Percentiles rank a stretch among this genome's conserved stretches.
Evolutionary conservation across 2,797 vertebrate species (phyloP).

Genomic region (Lacerta agilis): DNA sequence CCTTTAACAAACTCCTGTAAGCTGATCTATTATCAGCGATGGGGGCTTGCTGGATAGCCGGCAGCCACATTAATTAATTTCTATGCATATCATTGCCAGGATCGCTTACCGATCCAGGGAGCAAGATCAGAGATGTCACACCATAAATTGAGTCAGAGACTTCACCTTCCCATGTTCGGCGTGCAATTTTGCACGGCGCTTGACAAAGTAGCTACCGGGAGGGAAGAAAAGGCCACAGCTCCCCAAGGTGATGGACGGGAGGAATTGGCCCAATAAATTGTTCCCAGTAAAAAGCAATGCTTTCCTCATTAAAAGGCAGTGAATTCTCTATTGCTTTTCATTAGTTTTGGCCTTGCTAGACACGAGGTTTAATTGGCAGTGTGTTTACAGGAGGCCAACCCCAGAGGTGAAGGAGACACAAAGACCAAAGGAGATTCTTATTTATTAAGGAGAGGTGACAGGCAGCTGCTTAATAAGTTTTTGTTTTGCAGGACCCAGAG

Average conservation of each 20-base stretch:
- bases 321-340: conserved; percentile 99
- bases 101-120: conserved; percentile 90
- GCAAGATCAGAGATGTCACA: conserved; percentile 93
- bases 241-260: conserved; percentile 88
- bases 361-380: conserved; percentile 93
- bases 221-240: conserved; percentile 76
- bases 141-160: conserved; percentile 91
- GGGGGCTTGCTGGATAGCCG: conserved; percentile 66
- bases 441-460: conserved; percentile 98
- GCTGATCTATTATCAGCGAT: conserved; percentile 75
- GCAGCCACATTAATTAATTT: conserved; percentile 92
- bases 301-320: conserved; percentile 98
- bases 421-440: conserved; percentile 92
- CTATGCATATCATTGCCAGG: conserved; percentile 95
- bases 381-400: conserved; percentile 84
- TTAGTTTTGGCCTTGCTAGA: conserved; percentile 90
- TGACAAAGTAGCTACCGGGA: conserved; percentile 83
- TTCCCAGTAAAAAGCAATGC: conserved; percentile 91
- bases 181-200: conserved; percentile 78
- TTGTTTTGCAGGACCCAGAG: conserved; percentile 63
- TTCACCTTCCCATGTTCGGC: conserved; percentile 77
- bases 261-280: conserved; percentile 98
- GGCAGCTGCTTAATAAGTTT: conserved; percentile 93
- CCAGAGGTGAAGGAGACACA: conserved; percentile 80
- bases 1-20: conserved; percentile 76